Percentiles rank a stretch among this genome's conserved stretches.
phyloP scores from a whole-genome alignment of 2,888 invertebrate species.

The Polyommatus iphigenia region DNA sequence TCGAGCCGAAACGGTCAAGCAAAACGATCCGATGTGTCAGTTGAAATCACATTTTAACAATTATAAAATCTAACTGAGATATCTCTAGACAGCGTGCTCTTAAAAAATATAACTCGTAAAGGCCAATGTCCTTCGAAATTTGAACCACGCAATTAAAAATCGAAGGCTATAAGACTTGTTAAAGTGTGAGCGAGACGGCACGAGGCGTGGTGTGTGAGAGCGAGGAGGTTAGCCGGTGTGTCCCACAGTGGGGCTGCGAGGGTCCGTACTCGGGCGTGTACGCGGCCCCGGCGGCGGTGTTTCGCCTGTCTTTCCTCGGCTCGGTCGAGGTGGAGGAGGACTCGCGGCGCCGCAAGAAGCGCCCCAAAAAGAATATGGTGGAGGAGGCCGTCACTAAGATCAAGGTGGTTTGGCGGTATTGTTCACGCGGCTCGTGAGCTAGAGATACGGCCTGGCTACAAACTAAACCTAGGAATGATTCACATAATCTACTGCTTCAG shows the following conservation, averaged over 20 bases:
- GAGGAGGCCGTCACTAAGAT: conserved; percentile 92
- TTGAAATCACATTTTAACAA: conserved; percentile 6
- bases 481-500: too few relatives aligned
- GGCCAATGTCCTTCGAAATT: too few relatives aligned
- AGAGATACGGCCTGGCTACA: neutral
- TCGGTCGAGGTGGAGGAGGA: conserved; percentile 93
- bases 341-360: conserved; percentile 85
- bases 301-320: conserved; percentile 90
- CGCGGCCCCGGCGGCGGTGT: conserved; percentile 85
- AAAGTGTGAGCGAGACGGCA: conserved; percentile 36
- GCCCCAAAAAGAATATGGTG: conserved; percentile 93
- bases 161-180: neutral
- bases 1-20: conserved; percentile 38
- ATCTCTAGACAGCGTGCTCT: neutral
- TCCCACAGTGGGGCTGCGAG: conserved; percentile 70
- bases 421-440: neutral
- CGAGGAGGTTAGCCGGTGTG: conserved; percentile 67
- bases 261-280: conserved; percentile 76
- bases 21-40: conserved; percentile 43
- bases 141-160: too few relatives aligned
- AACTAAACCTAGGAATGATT: too few relatives aligned
- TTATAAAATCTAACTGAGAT: neutral
- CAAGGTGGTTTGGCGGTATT: conserved; percentile 82
- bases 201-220: conserved; percentile 49
- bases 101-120: neutral